Base-by-base conservation (phyloP, 2,113 vertebrate species). In the Poeciliopsis turrubarensis region DNA sequence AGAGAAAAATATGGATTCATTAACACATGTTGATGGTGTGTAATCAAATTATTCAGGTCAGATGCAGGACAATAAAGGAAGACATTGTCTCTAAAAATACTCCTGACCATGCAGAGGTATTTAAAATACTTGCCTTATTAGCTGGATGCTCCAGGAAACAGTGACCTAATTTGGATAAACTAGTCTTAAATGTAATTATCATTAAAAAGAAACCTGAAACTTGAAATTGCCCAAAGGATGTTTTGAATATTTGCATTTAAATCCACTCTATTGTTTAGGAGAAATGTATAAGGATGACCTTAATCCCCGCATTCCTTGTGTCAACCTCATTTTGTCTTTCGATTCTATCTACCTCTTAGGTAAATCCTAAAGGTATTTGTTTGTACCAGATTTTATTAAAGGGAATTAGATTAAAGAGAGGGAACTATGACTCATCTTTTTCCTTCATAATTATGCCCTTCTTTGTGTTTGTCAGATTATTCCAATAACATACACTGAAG, bases 191-290 rank as follows among this genome's bases (percentile, higher is more conserved):
- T 44, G 75, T 61, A 29, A n/a, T 69, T 13, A 27, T 83, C 79
- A 88, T 93, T 88, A 78, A 88, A 83, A 84, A 80, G 39, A 89
- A 89, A 92, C 77, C 76, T 80, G 32, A 26, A 27, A 30, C 29
- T 29, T 29, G 29, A 29, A 29, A 62, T 31, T 25, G 34, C 67
- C 86, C 80, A 70, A 89, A 74, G 65, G 51, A 89, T 66, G 64
- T 78, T 66, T 77, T 68, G 78, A 86, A 76, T 80, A 72, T 87
- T 91, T 86, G 78, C 88, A 89, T 90, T 80, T 89, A 54, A 92
- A 86, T 87, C 69, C n/a, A 70, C 22, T 72, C 83, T 80, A 77
- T 87, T 88, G 84, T 90, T 88, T 84, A 68, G 68, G 65, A 47
- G 71, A 60, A 72, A 76, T 86, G 32, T 67, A 60, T 67, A 37